Evolutionary conservation across 2,888 invertebrate species (phyloP).

Genomic region (Elaeidobius kamerunicus): DNA sequence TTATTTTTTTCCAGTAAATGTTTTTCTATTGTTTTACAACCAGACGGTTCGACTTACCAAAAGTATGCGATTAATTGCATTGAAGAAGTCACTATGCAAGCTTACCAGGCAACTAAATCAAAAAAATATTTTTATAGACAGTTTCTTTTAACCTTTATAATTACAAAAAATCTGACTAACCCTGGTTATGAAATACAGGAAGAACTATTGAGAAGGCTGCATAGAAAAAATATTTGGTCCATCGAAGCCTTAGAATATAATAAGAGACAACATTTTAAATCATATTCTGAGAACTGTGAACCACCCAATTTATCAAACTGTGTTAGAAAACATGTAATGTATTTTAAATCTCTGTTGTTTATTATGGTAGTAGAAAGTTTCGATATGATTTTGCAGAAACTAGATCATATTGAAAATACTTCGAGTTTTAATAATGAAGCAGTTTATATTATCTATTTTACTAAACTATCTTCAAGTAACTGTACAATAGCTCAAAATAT

Average conservation of each 20-base stretch:
- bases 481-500: not conserved
- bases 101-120: constrained; percentile 5
- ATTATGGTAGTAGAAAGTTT: constrained; percentile 14
- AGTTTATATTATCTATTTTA: constrained; percentile 15
- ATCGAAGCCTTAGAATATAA: constrained; percentile 17
- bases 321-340: constrained; percentile 5
- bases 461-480: not conserved
- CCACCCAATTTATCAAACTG: not conserved
- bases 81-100: constrained; percentile 7
- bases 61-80: constrained; percentile 14
- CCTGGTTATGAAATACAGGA: constrained; percentile 13
- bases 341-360: constrained; percentile 15
- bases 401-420: not conserved
- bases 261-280: constrained; percentile 5
- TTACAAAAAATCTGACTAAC: not conserved
- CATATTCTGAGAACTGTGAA: constrained; percentile 13
- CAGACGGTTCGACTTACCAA: constrained; percentile 9
- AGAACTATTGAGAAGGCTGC: constrained; percentile 6
- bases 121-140: constrained; percentile 1
- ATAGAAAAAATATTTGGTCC: constrained; percentile 11
- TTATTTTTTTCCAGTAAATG: constrained; percentile 1
- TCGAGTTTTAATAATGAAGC: constrained; percentile 17
- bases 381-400: constrained; percentile 4
- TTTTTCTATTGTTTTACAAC: constrained; percentile 1
- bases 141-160: constrained; percentile 14